These are phyloP conservation scores for Argya squamiceps DNA, from an alignment of 2,797 vertebrate genomes.

Conservation along the genomic window DNA sequence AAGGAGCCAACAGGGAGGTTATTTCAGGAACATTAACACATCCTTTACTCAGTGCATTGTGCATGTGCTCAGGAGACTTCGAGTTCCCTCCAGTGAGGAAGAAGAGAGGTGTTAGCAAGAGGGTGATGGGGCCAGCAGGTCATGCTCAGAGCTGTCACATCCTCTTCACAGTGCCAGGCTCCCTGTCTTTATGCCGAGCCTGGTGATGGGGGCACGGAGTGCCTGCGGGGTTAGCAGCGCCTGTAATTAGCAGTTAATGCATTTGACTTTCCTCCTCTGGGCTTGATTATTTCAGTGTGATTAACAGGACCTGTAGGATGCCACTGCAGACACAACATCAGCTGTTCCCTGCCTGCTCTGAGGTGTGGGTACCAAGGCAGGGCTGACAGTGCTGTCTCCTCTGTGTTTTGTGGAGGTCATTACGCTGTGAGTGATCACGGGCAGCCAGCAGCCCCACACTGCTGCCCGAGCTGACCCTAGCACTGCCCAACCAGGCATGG, in stretches of 20 bases:
- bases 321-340: not conserved
- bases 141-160: not conserved
- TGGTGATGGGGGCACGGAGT: not conserved
- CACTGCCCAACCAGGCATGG: fast-evolving
- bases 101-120: not conserved
- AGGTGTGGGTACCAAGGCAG: not conserved
- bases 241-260: constrained; percentile 13
- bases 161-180: not conserved
- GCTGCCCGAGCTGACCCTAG: not conserved
- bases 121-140: not conserved
- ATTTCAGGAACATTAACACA: not conserved
- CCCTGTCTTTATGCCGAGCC: not conserved
- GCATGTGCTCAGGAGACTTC: not conserved
- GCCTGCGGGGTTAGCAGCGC: not conserved
- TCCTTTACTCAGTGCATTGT: not conserved
- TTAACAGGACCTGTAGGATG: not conserved
- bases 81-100: fast-evolving
- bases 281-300: constrained; percentile 21
- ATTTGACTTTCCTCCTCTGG: not conserved
- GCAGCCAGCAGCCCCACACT: not conserved
- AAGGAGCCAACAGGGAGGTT: not conserved
- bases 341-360: not conserved
- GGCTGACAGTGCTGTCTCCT: not conserved
- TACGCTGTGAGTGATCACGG: fast-evolving
- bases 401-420: not conserved